Evolutionary conservation across 2,113 vertebrate genomes (phyloP), one percentile per base, ranked within the genome.

Genomic region (Protobothrops mucrosquamatus): DNA sequence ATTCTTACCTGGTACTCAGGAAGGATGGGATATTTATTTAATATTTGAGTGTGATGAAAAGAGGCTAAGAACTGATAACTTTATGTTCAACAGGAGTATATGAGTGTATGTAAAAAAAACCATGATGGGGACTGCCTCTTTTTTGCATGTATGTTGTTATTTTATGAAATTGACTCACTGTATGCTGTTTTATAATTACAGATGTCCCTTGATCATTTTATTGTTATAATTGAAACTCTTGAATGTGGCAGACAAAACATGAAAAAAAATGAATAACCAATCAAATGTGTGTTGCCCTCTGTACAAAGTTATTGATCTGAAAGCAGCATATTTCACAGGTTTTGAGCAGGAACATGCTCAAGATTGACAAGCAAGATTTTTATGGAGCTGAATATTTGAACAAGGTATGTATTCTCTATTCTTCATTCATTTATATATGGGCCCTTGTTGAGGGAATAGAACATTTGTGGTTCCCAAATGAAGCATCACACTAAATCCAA

Each of bases 1-100:
- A 55, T 0, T 4, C 85, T 94, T 91, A 94, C 23, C 92, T 94
- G 74, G 43, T 90, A 64, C 20, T 88, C 85, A 85, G 34, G 88
- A 52, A 20, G 55, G 51, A 91, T 85, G 87, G 91, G 92, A 29
- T 91, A 56, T 0, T 59, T 52, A 22, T 52, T 46, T 74, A 95
- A 54, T 46, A 88, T 54, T 92, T 20, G 20, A 87, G 20, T 12
- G 3, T 34, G 22, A 1, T 10, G 22, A 24, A 88, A 46, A 57
- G 64, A 88, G 34, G 2, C 18, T 12, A 26, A 93, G 39, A 39
- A 85, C 39, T 14, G 51, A n/a, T 23, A 89, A 89, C 6, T 64
- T 55, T 81, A 23, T 29, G 43, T 6, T 81, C 81, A 39, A 57
- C 7, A 57, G 39, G 20, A 10, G 34, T 39, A 39, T 2, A 6